These are phyloP conservation scores for Cyrtorhinus lividipennis DNA, from an alignment of 1,140 invertebrate genomes.

Conservation along the genomic window DNA sequence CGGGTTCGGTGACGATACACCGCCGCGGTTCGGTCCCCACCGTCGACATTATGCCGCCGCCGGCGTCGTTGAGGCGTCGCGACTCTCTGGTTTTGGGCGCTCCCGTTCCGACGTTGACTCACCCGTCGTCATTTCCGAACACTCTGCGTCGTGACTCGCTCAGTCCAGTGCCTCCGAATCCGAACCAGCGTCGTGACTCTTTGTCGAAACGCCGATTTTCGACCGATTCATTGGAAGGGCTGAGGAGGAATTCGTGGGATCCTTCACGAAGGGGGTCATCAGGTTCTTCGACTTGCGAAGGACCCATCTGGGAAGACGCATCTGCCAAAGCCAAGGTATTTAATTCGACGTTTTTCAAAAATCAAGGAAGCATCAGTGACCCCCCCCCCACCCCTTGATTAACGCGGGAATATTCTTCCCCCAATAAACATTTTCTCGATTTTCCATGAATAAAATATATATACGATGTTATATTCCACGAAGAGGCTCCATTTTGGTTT, in stretches of 20 bases:
- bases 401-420: too few species aligned
- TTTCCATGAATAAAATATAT: too few species aligned
- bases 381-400: too few species aligned
- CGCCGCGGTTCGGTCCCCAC: slow-evolving; percentile 36
- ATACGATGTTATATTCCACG: too few species aligned
- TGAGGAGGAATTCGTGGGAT: slow-evolving; percentile 51
- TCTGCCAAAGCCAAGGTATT: slow-evolving; percentile 9
- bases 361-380: not conserved
- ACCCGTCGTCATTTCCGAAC: slow-evolving; percentile 50
- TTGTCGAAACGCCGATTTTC: slow-evolving; percentile 40
- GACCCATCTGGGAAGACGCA: slow-evolving; percentile 33
- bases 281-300: slow-evolving; percentile 37
- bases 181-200: slow-evolving; percentile 28
- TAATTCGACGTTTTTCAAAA: not conserved
- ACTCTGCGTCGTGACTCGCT: slow-evolving; percentile 42
- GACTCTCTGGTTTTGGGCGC: slow-evolving; percentile 33
- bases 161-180: slow-evolving; percentile 25
- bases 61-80: slow-evolving; percentile 31
- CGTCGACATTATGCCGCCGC: slow-evolving; percentile 24
- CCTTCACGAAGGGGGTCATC: slow-evolving; percentile 42
- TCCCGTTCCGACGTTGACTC: slow-evolving; percentile 25
- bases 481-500: too few species aligned
- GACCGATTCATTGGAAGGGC: slow-evolving; percentile 50
- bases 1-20: slow-evolving; percentile 33
- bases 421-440: too few species aligned